Evolutionary conservation across 2,797 vertebrate species (phyloP).

Genomic region (Premnoplex brunnescens): DNA sequence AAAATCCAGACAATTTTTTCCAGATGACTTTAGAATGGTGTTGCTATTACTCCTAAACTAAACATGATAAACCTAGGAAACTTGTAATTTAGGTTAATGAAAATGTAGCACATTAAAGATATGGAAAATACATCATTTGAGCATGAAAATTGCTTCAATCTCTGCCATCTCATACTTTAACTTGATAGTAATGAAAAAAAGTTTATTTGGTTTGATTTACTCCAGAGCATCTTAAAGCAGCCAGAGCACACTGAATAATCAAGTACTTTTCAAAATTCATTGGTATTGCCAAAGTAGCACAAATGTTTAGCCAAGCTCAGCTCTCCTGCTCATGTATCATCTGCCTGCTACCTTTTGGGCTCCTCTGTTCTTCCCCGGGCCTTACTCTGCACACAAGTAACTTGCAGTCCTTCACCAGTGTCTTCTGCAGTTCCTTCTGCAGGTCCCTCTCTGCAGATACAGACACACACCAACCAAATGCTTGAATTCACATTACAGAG

Average conservation of each 20-base stretch:
- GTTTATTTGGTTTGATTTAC: neutral
- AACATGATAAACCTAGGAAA: constrained; percentile 46
- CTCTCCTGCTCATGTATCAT: neutral
- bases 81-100: constrained; percentile 2
- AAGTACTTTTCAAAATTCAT: neutral
- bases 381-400: neutral
- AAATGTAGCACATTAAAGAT: constrained; percentile 17
- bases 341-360: neutral
- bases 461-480: neutral
- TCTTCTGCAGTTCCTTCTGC: neutral
- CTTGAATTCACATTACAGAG: neutral
- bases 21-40: constrained; percentile 46
- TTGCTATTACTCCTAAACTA: constrained; percentile 17
- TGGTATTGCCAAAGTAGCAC: neutral
- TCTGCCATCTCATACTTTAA: neutral
- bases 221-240: neutral
- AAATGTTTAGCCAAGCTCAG: neutral
- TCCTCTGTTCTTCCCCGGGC: neutral
- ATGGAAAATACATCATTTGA: neutral
- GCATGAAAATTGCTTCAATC: neutral
- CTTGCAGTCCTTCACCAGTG: neutral
- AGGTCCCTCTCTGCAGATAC: neutral
- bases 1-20: constrained; percentile 62
- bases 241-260: neutral
- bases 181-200: neutral